These are phyloP conservation scores for Hippocampus guttulatus DNA, from an alignment of 2,113 vertebrate genomes.

Conservation along the genomic window DNA sequence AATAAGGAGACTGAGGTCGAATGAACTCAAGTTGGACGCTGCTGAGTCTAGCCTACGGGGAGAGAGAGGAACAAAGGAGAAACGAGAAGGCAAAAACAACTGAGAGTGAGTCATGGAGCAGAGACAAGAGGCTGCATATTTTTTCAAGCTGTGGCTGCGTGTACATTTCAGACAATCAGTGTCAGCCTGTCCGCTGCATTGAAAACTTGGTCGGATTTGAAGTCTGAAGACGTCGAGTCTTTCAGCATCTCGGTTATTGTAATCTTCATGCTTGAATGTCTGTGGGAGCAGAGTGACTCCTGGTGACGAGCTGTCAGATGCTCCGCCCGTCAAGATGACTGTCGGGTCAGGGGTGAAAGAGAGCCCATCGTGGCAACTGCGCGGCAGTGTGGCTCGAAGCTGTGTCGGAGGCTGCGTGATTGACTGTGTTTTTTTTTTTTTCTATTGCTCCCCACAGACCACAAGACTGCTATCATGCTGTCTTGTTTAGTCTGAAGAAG, in stretches of 20 bases:
- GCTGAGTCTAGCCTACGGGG: slow-evolving; percentile 13
- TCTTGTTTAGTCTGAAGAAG: slow-evolving; percentile 37
- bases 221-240: slow-evolving; percentile 35
- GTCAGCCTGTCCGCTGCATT: slow-evolving; percentile 17
- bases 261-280: slow-evolving; percentile 53
- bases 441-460: slow-evolving; percentile 23
- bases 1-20: slow-evolving; percentile 32
- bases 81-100: slow-evolving; percentile 6
- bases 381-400: slow-evolving; percentile 4
- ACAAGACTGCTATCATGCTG: slow-evolving; percentile 35
- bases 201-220: slow-evolving; percentile 24
- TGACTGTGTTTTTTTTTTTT: slow-evolving; percentile 16
- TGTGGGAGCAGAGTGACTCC: slow-evolving; percentile 23
- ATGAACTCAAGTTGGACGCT: slow-evolving; percentile 21
- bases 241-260: slow-evolving; percentile 29
- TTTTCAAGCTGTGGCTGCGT: slow-evolving; percentile 13
- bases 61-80: slow-evolving; percentile 1
- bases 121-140: slow-evolving; percentile 31
- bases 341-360: slow-evolving; percentile 42
- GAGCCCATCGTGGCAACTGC: slow-evolving; percentile 25
- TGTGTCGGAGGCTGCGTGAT: slow-evolving; percentile 29
- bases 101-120: slow-evolving; percentile 37
- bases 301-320: slow-evolving; percentile 44
- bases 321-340: slow-evolving; percentile 28
- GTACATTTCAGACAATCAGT: slow-evolving; percentile 17